Percentiles rank a stretch among this genome's conserved stretches.
These are phyloP conservation scores for Diplogasteroides magnus DNA, from an alignment of 1,140 invertebrate genomes.

Conservation along the genomic window DNA sequence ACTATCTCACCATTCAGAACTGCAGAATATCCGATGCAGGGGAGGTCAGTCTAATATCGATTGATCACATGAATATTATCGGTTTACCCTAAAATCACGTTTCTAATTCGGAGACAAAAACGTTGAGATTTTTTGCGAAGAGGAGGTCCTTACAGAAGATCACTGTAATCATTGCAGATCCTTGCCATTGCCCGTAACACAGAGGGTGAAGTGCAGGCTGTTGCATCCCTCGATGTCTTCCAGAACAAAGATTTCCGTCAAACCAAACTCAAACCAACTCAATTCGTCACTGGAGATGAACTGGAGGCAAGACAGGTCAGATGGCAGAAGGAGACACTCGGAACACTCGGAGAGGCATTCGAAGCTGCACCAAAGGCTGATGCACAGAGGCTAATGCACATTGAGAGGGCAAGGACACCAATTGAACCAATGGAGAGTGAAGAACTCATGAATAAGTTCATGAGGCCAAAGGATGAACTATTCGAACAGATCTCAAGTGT, in stretches of 20 bases:
- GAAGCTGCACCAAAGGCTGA: constrained; percentile 51
- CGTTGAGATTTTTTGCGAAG: too few relatives aligned
- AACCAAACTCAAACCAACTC: constrained; percentile 40
- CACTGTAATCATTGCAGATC: background rate
- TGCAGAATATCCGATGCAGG: constrained; percentile 49
- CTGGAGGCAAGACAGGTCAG: constrained; percentile 32
- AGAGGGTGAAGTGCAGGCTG: constrained; percentile 47
- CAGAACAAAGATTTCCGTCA: constrained; percentile 52
- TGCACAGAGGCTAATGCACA: constrained; percentile 44
- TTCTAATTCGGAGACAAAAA: too few relatives aligned
- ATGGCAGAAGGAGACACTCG: constrained; percentile 40
- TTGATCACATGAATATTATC: too few relatives aligned
- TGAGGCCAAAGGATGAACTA: constrained; percentile 40
- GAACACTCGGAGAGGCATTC: constrained; percentile 40
- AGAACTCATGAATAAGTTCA: constrained; percentile 52
- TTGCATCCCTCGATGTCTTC: constrained; percentile 50
- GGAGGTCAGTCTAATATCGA: constrained; percentile 41
- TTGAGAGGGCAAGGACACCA: constrained; percentile 43
- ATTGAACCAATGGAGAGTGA: constrained; percentile 52
- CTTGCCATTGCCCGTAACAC: constrained; percentile 47
- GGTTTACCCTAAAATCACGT: too few relatives aligned
- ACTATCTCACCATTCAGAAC: constrained; percentile 50
- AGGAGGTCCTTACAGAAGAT: too few relatives aligned
- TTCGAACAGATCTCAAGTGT: constrained; percentile 14
- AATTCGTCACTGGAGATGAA: constrained; percentile 45